Conservation (phyloP, 2,888 invertebrate genomes). For the Mimas tiliae region DNA sequence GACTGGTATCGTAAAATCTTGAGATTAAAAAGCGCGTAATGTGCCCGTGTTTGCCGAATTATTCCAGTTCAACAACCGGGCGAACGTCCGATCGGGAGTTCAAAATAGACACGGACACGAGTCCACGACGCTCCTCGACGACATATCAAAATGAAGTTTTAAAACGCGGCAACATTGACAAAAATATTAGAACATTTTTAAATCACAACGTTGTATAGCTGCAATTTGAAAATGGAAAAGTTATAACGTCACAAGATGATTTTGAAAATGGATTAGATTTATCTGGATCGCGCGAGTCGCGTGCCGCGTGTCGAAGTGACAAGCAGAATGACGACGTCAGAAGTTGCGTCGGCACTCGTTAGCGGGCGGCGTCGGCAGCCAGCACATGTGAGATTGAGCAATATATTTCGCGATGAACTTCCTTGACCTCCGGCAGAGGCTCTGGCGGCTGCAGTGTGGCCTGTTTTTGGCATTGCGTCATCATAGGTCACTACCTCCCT, state of each 20-base stretch:
- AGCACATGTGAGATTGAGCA: constrained; percentile 62
- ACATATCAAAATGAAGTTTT: constrained; percentile 56
- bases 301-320: constrained; percentile 7
- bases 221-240: constrained; percentile 9
- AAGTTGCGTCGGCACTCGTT: constrained; percentile 2
- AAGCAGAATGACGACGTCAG: constrained; percentile 8
- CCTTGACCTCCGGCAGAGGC: constrained; percentile 71
- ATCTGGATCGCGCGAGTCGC: background rate
- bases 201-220: background rate
- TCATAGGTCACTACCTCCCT: constrained; percentile 82
- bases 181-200: constrained; percentile 8
- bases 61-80: constrained; percentile 83
- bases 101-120: constrained; percentile 79
- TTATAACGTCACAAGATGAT: background rate
- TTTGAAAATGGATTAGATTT: background rate
- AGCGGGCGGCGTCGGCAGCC: background rate
- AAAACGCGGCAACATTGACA: constrained; percentile 24
- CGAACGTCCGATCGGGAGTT: constrained; percentile 78
- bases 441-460: constrained; percentile 66
- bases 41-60: constrained; percentile 82
- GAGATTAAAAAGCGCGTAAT: constrained; percentile 77
- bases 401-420: constrained; percentile 72
- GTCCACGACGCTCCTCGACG: constrained; percentile 57
- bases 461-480: constrained; percentile 82
- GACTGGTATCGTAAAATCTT: constrained; percentile 61